These are phyloP conservation scores for Nipponia nippon DNA, from an alignment of 2,113 vertebrate species.

Conservation along the genomic window DNA sequence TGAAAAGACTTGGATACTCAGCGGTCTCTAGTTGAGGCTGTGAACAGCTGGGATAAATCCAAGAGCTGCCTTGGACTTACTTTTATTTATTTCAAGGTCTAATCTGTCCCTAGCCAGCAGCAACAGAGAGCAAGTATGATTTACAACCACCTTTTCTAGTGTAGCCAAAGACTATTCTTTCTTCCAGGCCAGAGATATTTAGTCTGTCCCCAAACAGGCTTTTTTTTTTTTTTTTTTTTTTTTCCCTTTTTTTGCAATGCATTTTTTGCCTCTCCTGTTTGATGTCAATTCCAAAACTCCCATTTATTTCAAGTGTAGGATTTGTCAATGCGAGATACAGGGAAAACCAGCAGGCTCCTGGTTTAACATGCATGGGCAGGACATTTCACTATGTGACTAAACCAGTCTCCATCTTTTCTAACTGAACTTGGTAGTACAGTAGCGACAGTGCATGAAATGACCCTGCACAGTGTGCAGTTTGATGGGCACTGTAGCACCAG, in stretches of 20 bases:
- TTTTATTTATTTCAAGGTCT: conserved; percentile 14
- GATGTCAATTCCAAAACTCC: background rate
- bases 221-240: fast-evolving
- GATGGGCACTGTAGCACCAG: fast-evolving
- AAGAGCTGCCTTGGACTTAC: background rate
- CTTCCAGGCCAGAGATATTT: background rate
- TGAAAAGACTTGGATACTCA: background rate
- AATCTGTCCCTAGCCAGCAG: background rate
- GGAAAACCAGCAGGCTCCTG: background rate
- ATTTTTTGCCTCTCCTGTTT: background rate
- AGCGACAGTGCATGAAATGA: fast-evolving
- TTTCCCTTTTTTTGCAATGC: background rate
- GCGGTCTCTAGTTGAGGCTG: background rate
- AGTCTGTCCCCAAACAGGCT: background rate
- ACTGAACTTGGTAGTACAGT: background rate
- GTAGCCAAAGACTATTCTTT: background rate
- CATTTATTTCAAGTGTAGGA: background rate
- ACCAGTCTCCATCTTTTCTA: background rate
- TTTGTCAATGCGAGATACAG: background rate
- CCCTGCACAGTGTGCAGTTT: fast-evolving
- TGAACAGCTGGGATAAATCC: background rate
- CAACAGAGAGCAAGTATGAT: background rate
- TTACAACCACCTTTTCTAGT: background rate
- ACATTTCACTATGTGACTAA: background rate
- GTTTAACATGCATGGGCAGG: background rate